Conservation (phyloP, 2,797 vertebrate species). For the Pangasius larnaudii region DNA sequence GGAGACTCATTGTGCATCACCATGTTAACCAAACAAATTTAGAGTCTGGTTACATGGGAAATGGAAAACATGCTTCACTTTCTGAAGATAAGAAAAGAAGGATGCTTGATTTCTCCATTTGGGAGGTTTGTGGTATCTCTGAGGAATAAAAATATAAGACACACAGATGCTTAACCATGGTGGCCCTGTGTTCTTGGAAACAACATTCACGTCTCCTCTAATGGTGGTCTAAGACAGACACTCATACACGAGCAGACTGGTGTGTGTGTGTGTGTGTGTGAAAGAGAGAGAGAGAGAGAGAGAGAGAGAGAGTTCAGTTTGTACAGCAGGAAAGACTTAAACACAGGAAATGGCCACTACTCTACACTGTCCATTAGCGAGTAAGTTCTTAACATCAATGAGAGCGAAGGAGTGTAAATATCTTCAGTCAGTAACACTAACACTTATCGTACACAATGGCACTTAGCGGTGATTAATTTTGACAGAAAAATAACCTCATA, state of each 20-base stretch:
- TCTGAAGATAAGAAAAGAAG: not conserved
- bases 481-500: not conserved
- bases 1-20: not conserved
- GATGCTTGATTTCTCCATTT: not conserved
- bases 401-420: not conserved
- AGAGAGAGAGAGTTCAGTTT: not conserved
- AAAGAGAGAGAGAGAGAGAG: not conserved
- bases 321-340: slow-evolving; percentile 21
- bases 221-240: slow-evolving; percentile 65
- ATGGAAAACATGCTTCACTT: not conserved
- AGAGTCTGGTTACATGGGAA: not conserved
- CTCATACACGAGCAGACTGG: slow-evolving; percentile 63
- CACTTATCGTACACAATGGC: slow-evolving; percentile 4
- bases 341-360: not conserved
- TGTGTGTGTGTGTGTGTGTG: not conserved
- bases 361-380: not conserved
- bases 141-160: slow-evolving; percentile 38
- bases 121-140: not conserved
- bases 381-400: not conserved
- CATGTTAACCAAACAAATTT: not conserved
- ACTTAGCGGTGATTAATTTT: not conserved
- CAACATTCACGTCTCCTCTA: not conserved
- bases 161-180: slow-evolving; percentile 12
- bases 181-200: slow-evolving; percentile 48
- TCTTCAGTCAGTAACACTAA: not conserved